Evolutionary conservation across 2,113 vertebrate species (phyloP).

Genomic region (Mesocricetus auratus): DNA sequence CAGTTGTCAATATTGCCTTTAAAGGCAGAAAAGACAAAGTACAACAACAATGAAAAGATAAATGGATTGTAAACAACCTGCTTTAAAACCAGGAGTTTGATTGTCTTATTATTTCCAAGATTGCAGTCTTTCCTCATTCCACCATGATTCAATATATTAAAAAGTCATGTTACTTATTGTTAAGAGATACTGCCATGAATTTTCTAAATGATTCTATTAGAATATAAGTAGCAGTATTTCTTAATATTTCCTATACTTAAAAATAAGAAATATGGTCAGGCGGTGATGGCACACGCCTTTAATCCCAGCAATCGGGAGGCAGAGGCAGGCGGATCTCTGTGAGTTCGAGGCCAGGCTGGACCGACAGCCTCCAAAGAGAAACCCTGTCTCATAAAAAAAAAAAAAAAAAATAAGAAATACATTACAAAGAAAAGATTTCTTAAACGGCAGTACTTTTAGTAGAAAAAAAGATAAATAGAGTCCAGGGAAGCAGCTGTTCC

Average conservation of each 20-base stretch:
- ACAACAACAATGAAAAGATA: background rate
- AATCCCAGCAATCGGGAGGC: too few relatives aligned
- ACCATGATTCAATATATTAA: background rate
- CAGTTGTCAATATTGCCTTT: background rate
- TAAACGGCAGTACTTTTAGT: background rate
- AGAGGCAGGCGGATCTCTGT: too few relatives aligned
- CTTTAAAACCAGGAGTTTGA: background rate
- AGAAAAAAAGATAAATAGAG: background rate
- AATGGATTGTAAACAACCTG: too few relatives aligned
- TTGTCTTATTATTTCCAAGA: background rate
- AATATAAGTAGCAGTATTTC: background rate
- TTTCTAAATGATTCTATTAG: too few relatives aligned
- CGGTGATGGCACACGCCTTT: too few relatives aligned
- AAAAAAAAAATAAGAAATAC: background rate
- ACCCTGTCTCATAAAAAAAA: too few relatives aligned
- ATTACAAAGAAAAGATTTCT: background rate
- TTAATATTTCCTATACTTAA: background rate
- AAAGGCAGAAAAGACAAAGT: background rate
- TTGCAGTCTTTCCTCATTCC: rapidly evolving
- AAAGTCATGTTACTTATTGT: background rate
- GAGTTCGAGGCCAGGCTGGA: too few relatives aligned
- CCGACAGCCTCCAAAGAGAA: too few relatives aligned
- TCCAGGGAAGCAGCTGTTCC: too few relatives aligned
- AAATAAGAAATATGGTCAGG: too few relatives aligned
- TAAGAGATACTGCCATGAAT: too few relatives aligned